Percentiles rank a stretch among this genome's conserved stretches.
These are phyloP conservation scores for Rhamnusium bicolor DNA, from an alignment of 2,888 invertebrate species.

Conservation along the genomic window DNA sequence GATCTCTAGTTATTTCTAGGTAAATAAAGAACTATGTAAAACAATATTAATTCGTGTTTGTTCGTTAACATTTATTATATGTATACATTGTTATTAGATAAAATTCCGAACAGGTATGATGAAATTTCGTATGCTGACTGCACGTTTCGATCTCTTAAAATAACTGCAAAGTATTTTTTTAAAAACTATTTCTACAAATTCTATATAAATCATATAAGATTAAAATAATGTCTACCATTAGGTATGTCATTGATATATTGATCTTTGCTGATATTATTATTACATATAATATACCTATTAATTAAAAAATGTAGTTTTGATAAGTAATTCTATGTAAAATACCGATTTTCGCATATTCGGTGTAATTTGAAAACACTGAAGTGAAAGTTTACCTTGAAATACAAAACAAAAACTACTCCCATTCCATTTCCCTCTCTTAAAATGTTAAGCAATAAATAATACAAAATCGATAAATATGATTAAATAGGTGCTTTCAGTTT, in stretches of 20 bases:
- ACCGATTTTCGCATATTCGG: neutral
- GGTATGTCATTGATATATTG: neutral
- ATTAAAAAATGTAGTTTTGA: neutral
- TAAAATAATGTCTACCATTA: too few species aligned
- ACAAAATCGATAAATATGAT: neutral
- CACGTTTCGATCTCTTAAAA: slow-evolving; percentile 8
- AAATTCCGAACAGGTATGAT: neutral
- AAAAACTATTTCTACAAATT: neutral
- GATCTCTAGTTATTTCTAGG: neutral
- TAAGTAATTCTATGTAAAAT: neutral
- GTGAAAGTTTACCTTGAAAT: slow-evolving; percentile 25
- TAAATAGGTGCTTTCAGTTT: slow-evolving; percentile 6
- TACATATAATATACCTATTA: neutral
- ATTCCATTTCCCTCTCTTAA: neutral
- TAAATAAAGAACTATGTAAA: neutral
- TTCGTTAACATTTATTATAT: neutral
- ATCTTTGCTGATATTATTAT: neutral
- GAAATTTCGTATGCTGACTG: slow-evolving; percentile 17
- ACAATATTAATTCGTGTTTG: neutral
- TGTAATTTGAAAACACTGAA: neutral
- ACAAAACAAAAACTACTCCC: neutral
- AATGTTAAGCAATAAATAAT: neutral
- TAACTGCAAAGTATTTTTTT: neutral
- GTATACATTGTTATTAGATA: neutral
- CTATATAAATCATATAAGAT: too few species aligned